Base-by-base conservation (phyloP, 2,888 invertebrate species). In the Drosophila vallismaia region DNA sequence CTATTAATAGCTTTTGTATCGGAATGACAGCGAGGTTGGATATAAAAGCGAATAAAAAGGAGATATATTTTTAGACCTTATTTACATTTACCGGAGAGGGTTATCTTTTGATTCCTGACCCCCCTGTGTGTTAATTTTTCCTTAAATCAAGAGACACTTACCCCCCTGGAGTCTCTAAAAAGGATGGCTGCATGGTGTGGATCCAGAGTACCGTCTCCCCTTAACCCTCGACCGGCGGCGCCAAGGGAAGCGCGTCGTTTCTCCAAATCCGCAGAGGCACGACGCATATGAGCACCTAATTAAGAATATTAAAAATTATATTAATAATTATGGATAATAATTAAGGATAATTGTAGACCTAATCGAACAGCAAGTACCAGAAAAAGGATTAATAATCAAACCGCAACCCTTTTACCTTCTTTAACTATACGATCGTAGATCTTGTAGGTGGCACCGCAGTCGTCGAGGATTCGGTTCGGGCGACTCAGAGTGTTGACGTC, bases 141-240 rank as follows among this genome's bases (percentile, higher is more conserved):
- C 28, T 28, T 3, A 33, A 9, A 9, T 33, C 3, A 12, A 12
- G 1, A 38, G 28, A 28, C 28, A 94, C 96, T 95, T 92, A 97
- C 97, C 94, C 97, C 97, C 93, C 97, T 93, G n/a, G 97, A 96
- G 92, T 97, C 97, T 83, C 97, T 93, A 92, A 97, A 97, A 74
- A 97, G 93, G 86, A 97, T 97, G 85, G 97, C 97, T 54, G 97
- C 97, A 92, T 97, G 97, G 85, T 96, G 94, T 14, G 97, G 97
- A 92, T 97, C 97, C 75, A 97, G 92, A 80, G 94, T 95, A 55
- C 96, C 96, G 90, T 97, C 97, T 36, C 91, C 89, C 74, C 92
- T 87, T 74, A 91, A 86, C 55, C 92, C 92, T 66, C 92, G 89
- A 74, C 91, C 91, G 55, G 93, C 92, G 57, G 94, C 92, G 68